Evolutionary conservation across 2,888 invertebrate species (phyloP), one percentile per base, ranked within the genome.

Genomic region (Calameuta pallipes): DNA sequence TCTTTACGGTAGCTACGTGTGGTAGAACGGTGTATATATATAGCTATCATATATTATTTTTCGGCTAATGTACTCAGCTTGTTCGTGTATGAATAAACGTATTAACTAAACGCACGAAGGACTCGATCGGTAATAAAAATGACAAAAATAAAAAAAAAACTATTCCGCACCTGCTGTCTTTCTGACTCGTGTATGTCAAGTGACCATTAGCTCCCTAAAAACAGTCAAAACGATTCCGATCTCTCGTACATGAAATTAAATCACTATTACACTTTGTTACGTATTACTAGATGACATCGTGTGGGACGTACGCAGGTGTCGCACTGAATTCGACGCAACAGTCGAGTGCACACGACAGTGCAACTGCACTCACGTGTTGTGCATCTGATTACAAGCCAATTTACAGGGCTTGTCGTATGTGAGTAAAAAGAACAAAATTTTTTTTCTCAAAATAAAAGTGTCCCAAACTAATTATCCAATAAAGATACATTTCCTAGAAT

Each of bases 301-400:
- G 89, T 89, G 89, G 87, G 88, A 89, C 85, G 82, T 81, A 83
- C 82, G 87, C 89, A 90, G 90, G 89, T 89, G 89, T 88, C 83
- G 82, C 79, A 80, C 77, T 79, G 79, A 75, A 79, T 80, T 80
- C 79, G 81, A 79, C 81, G 82, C 80, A 82, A 82, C 79, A 76
- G 74, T 56, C 77, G 74, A 68, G 80, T 73, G 33, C 35, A 77
- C 35, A 69, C 77, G 74, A 34, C 41, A 74, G 74, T 77, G 69
- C 68, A 73, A 56, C 56, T 56, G 56, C 23, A 56, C 9, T 56
- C 56, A 56, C 56, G 56, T 23, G 56, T 74, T 74, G 73, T 70
- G 69, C 33, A 41, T 74, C 80, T 76, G 79, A 80, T 82, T 82
- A 82, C 78, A 77, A 80, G 76, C 78, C 68, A 78, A 56, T 77